Base-by-base conservation (phyloP, 2,797 vertebrate species). In the Gephyroberyx darwinii region DNA sequence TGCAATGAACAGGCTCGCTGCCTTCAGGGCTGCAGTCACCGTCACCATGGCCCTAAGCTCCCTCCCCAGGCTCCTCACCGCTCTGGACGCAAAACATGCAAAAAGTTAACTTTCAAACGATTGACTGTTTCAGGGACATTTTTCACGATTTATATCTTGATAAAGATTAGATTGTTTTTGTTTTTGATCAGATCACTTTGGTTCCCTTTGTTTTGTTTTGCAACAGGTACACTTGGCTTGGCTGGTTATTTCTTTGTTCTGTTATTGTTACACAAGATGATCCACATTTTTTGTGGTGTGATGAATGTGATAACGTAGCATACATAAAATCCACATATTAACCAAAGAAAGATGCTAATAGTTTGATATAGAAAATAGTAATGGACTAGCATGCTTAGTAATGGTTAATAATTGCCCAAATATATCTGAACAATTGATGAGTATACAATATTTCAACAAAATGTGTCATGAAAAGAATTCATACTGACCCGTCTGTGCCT, bases 401-500 rank as follows among this genome's bases (percentile, higher is more conserved):
- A 16, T 5, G 16, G 16, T 35, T 5, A 45, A 45, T 26, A 26
- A 26, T 26, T 26, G 4, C 26, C 26, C 26, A 26, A 2, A 26
- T 14, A 16, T 45, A 1, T 16, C 14, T 16, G 14, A 45, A 45
- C 43, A 45, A 16, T 37, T 39, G 7, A 20, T 48, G 4, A 45
- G n/a, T 6, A 0, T 47, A 10, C 1, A 68, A 35, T 17, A 41
- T 53, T 17, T 50, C 16, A 50, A 26, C 22, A 39, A 53, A 67
- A 63, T 17, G 50, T 26, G 1, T 37, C 16, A 52, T 59, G 47
- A 26, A 45, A 35, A 64, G 61, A 60, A 22, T 8, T 63, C n/a
- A 33, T 73, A 83, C 88, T 90, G 52, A 92, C 90, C 84, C 56
- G 76, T 41, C 71, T 77, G 65, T 65, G 60, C 30, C 67, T 65